Evolutionary conservation across 2,888 invertebrate species (phyloP).

Genomic region (Monoplex corrugatus): DNA sequence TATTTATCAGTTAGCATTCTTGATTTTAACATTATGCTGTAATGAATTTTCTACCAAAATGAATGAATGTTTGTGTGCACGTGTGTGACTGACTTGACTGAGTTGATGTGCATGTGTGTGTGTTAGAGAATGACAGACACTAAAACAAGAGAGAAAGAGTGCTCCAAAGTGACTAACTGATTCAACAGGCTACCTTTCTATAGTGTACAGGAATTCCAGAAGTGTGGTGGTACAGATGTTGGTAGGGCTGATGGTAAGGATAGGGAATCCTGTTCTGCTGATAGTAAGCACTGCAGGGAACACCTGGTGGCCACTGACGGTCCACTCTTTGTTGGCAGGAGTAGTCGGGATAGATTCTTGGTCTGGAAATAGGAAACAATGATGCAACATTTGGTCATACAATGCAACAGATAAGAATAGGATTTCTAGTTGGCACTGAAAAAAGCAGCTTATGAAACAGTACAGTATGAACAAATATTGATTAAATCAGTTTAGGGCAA

Average conservation of each 20-base stretch:
- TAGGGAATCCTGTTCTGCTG: neutral
- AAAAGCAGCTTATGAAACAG: too few species aligned
- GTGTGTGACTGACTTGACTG: neutral
- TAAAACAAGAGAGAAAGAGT: neutral
- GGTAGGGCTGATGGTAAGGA: neutral
- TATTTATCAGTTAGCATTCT: too few species aligned
- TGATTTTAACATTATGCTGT: too few species aligned
- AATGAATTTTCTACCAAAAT: neutral
- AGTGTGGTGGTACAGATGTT: neutral
- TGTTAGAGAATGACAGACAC: too few species aligned
- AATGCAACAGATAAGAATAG: too few species aligned
- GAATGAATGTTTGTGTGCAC: too few species aligned
- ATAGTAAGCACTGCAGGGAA: neutral
- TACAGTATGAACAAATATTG: too few species aligned
- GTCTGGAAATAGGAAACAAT: slow-evolving; percentile 13
- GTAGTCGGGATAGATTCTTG: neutral
- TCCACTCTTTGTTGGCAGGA: neutral
- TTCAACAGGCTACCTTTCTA: slow-evolving; percentile 17
- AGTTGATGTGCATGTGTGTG: neutral
- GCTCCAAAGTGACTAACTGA: too few species aligned
- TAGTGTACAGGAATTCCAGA: neutral
- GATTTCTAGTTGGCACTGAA: too few species aligned
- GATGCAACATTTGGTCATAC: too few species aligned
- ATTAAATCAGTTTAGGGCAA: too few species aligned
- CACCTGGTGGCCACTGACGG: neutral